Evolutionary conservation across 2,888 invertebrate genomes (phyloP), one percentile per base, ranked within the genome.

Genomic region (Cephus spinipes): DNA sequence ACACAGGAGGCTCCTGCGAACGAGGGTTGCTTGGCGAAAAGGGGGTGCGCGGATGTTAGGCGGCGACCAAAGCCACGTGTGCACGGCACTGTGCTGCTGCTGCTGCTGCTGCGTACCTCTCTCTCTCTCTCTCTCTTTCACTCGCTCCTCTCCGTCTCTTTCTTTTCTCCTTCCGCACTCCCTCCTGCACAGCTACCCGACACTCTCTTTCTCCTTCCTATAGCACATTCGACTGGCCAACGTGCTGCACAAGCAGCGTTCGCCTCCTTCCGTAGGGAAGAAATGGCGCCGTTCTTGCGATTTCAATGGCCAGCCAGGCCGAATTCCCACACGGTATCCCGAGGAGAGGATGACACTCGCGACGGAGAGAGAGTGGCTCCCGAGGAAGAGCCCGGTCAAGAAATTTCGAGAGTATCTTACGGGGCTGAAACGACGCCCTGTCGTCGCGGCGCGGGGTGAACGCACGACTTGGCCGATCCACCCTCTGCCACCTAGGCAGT

Each of bases 381-480:
- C 23, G 55, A 55, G 55, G 23, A 23, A 23, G 23, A 55, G 55
- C 71, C 31, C 71, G 71, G 12, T 6, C 0, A 23, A 23, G 71
- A 33, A 71, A 71, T 71, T 71, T 71, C 71, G 71, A 71, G 71
- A 2, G 71, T 32, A 71, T 31, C 71, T 71, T 31, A 31, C 32
- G 71, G 33, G 82, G 82, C 79, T 80, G 71, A 78, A 80, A 81
- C 89, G 90, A 89, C 89, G 90, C 90, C 89, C 89, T 89, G 89
- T 88, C 89, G 89, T 88, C 89, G 88, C 88, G 88, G 87, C 87
- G 88, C 89, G 89, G 90, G 90, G 90, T 90, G 90, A 90, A 90
- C 89, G 90, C 90, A 90, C 90, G 90, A 89, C 90, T 90, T 88
- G 88, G 89, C 88, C 76, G 73, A 32, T 35, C 71, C 35, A 71